phyloP scores from a whole-genome alignment of 2,113 vertebrate genomes.

The Ondatra zibethicus region DNA sequence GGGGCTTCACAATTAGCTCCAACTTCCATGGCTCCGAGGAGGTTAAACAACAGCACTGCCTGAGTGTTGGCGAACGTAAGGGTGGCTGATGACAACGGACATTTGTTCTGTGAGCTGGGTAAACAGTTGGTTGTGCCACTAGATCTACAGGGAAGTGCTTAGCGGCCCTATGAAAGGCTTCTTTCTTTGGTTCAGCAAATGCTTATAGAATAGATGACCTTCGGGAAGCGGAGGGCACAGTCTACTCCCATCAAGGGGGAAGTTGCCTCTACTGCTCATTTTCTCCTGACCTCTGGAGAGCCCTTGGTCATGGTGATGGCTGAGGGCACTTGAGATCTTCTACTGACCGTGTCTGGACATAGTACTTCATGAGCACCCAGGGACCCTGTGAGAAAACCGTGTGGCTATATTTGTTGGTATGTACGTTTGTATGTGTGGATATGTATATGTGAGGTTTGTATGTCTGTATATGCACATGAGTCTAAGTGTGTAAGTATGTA shows the following conservation, averaged over 20 bases:
- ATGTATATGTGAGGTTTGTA: neutral
- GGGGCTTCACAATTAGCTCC: neutral
- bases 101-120: neutral
- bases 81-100: neutral
- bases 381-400: neutral
- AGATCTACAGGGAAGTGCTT: neutral
- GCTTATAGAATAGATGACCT: constrained; percentile 33
- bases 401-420: neutral
- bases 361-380: neutral
- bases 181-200: constrained; percentile 62
- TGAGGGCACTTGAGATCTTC: neutral
- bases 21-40: constrained; percentile 23
- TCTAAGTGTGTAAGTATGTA: neutral
- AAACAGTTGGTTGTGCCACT: neutral
- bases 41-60: neutral
- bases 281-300: neutral
- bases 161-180: neutral
- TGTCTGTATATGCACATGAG: neutral
- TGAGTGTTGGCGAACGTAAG: neutral
- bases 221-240: constrained; percentile 2
- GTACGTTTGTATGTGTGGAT: neutral
- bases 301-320: neutral
- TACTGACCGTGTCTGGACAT: neutral
- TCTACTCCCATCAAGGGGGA: neutral
- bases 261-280: neutral